Base-by-base conservation (phyloP, 1,140 invertebrate species). In the Magallana ariakensis region DNA sequence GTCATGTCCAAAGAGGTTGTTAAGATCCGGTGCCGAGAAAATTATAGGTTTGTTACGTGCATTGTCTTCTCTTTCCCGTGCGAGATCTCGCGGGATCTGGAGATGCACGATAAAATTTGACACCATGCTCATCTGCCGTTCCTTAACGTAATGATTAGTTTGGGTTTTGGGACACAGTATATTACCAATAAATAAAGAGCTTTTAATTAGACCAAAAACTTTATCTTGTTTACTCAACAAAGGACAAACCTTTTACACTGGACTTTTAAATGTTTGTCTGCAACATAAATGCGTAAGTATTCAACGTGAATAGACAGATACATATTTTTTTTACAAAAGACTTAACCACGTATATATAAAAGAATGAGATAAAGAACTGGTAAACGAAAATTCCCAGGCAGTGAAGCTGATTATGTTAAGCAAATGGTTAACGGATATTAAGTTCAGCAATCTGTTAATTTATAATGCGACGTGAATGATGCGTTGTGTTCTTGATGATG, bases 21-120 rank as follows among this genome's bases (percentile, higher is more conserved):
- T 75, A 75, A 75, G 66, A 75, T 75, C 66, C 66, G 66, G 66
- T 75, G 66, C 66, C 66, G 22, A 75, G 66, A 75, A 75, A 75
- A 75, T 75, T 75, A 75, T 75, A 75, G 66, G 66, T 26, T 26
- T 75, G 66, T 75, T 75, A 75, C 66, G 66, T 75, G 66, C 66
- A 75, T 26, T 75, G 66, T 75, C 66, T 26, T 75, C 66, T 75
- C 22, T 75, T 75, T 75, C 66, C 66, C 22, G 66, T 75, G 66
- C 66, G 66, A 75, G 66, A 75, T 75, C 22, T 19, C 22, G 66
- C 66, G 66, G 33, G 66, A 75, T 75, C 66, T 75, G 66, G 22
- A 75, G 66, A 75, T 75, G 66, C 66, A 10, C 66, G 66, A 75
- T 75, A 33, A 75, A 75, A 75, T 75, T 75, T 75, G 66, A 75